Evolutionary conservation across 2,888 invertebrate genomes (phyloP), one percentile per base, ranked within the genome.

Genomic region (Rhingia campestris): DNA sequence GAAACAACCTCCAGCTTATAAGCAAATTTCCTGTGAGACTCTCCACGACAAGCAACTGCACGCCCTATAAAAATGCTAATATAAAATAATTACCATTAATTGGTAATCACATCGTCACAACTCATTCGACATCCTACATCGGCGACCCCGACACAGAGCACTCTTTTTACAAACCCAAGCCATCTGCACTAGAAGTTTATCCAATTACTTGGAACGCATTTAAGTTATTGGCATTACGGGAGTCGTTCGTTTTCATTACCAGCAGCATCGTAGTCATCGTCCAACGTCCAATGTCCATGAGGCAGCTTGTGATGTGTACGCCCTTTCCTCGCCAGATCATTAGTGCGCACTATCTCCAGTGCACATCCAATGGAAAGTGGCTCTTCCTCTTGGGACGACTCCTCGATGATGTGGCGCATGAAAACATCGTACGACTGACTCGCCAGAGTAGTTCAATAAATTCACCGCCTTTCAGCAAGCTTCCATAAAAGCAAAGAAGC

Each of bases 71-170:
- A 87, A 87, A 87, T 88, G 86, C 87, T 86, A 88, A 87, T 87
- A 86, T 87, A 87, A 88, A 88, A 88, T 88, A 88, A 88, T 88
- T 87, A 88, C 87, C 87, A 87, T 88, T 88, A 88, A 88, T 88
- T 87, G 87, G 77, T 82, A 81, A 86, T 84, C 86, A 84, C 74
- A 64, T 74, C 74, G 66, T 80, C 80, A 75, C 84, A 84, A 75
- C 80, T 80, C 84, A 84, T 84, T 74, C 76, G 53, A 72, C 76
- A 67, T 49, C 73, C 58, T 58, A 66, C 47, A 56, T 32, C 12
- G 64, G 54, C 58, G 75, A 76, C 63, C 49, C 64, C 67, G 53
- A 56, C 7, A 49, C 9, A n/a, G 12, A 10, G 14, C 6, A 54
- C 22, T 22, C 22, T 47, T 22, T 32, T 6, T 4, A 10, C 41